Percentiles rank a stretch among this genome's conserved stretches.
phyloP scores from a whole-genome alignment of 30 jellyfish, hydroid and myxozoan genomes.

The Clytia hemisphaerica region DNA sequence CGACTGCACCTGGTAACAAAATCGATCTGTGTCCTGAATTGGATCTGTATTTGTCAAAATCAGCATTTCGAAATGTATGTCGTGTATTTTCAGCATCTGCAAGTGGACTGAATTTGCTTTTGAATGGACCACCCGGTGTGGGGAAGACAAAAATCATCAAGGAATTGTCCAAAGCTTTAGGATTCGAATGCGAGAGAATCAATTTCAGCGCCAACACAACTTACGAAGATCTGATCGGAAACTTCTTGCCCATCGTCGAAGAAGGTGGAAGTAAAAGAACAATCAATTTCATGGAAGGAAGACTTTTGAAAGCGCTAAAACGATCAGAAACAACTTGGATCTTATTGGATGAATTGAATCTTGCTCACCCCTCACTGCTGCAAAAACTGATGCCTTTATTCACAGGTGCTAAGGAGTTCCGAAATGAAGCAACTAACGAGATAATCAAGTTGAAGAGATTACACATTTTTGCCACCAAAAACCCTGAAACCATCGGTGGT shows the following conservation, averaged over 20 bases:
- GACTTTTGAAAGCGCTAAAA: neutral
- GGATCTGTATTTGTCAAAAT: neutral
- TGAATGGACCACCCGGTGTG: constrained; percentile 18
- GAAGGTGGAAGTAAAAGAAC: constrained; percentile 3
- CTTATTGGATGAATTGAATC: constrained; percentile 2
- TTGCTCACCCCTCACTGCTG: constrained; percentile 2
- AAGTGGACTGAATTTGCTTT: neutral
- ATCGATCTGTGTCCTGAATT: neutral
- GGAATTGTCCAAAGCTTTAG: neutral
- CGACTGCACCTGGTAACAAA: neutral
- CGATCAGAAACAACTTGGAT: neutral
- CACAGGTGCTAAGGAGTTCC: neutral
- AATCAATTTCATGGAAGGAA: neutral
- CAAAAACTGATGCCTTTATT: constrained; percentile 11
- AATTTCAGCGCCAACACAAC: constrained; percentile 11
- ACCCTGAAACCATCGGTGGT: constrained; percentile 15
- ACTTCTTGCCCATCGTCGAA: neutral
- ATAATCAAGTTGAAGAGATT: neutral
- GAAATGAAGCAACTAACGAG: constrained; percentile 8
- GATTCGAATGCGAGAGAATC: neutral
- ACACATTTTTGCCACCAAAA: constrained; percentile 12
- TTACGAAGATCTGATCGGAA: constrained; percentile 11
- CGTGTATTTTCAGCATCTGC: neutral
- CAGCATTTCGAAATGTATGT: constrained; percentile 1
- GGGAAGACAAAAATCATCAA: constrained; percentile 15